A percentile compares a stretch with the other conserved stretches of the same genome.
Conservation (phyloP, 2,113 vertebrate species). For the Sporophila hypoxantha region DNA sequence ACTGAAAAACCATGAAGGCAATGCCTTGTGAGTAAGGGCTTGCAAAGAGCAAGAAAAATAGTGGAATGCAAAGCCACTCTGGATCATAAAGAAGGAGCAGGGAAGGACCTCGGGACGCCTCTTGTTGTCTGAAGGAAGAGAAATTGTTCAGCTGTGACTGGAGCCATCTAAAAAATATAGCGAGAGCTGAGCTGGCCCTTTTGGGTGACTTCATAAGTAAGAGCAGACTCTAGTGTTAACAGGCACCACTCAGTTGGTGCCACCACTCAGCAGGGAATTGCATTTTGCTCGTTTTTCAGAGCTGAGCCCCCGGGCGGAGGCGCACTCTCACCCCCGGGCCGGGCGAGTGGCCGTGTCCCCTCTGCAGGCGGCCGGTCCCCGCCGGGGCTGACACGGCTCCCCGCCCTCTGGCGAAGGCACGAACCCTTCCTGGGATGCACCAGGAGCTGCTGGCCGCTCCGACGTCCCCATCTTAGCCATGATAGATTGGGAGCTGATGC, state of each 20-base stretch:
- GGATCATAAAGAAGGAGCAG: not conserved
- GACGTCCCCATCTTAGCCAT: not conserved
- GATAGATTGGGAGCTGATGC: not conserved
- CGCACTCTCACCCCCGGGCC: not conserved
- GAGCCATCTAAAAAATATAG: not conserved
- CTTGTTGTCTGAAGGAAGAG: not conserved
- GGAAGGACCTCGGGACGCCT: not conserved
- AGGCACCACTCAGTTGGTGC: not conserved
- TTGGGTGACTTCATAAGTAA: not conserved
- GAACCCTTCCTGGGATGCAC: not conserved
- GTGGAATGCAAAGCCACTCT: not conserved
- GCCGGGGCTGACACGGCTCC: not conserved
- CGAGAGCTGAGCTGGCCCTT: not conserved
- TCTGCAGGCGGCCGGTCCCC: not conserved
- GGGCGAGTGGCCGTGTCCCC: not conserved
- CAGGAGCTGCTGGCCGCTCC: not conserved
- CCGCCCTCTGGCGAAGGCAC: not conserved
- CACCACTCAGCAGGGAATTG: not conserved
- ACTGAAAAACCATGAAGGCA: not conserved
- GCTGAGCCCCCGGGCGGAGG: not conserved
- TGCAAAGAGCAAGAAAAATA: not conserved
- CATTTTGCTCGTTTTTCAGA: not conserved
- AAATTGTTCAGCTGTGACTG: not conserved
- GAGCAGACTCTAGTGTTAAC: not conserved
- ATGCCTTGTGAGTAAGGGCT: fast-evolving